These are phyloP conservation scores for Triplophysa siluroides DNA, from an alignment of 2,113 vertebrate genomes.

Conservation along the genomic window DNA sequence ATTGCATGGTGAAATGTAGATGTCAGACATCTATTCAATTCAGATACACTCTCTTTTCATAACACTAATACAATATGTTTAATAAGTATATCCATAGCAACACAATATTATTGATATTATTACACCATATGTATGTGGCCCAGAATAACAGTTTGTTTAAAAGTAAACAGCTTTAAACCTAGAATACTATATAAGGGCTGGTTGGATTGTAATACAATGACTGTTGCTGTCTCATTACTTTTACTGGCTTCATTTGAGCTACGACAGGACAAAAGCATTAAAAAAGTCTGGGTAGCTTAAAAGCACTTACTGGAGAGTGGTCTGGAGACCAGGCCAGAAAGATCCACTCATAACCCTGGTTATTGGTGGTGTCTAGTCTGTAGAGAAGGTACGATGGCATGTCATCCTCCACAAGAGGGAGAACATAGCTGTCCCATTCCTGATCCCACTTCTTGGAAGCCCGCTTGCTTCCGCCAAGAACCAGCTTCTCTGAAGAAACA, in stretches of 20 bases:
- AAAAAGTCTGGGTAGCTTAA: background rate
- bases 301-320: slow-evolving; percentile 81
- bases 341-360: slow-evolving; percentile 88
- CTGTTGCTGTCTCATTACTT: background rate
- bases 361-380: slow-evolving; percentile 87
- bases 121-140: background rate
- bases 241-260: background rate
- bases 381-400: slow-evolving; percentile 86
- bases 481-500: slow-evolving; percentile 77
- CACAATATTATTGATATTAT: too few species aligned
- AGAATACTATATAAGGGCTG: background rate
- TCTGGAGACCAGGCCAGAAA: slow-evolving; percentile 91
- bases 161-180: slow-evolving; percentile 25
- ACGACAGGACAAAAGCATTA: background rate
- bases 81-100: too few species aligned
- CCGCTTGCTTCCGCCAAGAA: slow-evolving; percentile 74
- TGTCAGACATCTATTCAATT: background rate
- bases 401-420: slow-evolving; percentile 83
- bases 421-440: slow-evolving; percentile 82
- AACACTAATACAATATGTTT: background rate
- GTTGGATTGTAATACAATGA: slow-evolving; percentile 11
- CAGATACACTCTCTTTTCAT: background rate
- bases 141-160: background rate
- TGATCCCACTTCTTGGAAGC: slow-evolving; percentile 80
- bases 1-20: too few species aligned